These are phyloP conservation scores for Ruditapes philippinarum DNA, from an alignment of 1,140 invertebrate genomes.

Conservation along the genomic window DNA sequence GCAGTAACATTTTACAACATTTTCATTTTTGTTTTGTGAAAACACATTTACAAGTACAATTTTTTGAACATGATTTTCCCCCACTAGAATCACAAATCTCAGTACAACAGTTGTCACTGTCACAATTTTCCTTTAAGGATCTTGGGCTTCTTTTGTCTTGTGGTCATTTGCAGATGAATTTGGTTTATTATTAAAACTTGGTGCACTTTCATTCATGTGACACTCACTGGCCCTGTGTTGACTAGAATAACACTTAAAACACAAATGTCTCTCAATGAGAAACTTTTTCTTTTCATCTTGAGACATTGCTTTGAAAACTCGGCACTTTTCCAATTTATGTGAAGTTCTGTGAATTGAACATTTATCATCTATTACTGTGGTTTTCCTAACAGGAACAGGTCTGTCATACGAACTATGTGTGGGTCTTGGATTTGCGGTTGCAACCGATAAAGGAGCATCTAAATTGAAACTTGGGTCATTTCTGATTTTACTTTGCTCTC, in stretches of 20 bases:
- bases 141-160: not conserved
- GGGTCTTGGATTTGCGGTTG: not conserved
- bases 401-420: not conserved
- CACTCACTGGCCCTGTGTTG: not conserved
- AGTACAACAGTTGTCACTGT: conserved; percentile 8
- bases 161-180: not conserved
- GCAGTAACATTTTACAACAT: conserved; percentile 49
- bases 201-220: not conserved
- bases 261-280: not conserved
- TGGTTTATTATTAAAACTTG: not conserved
- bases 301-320: conserved; percentile 8
- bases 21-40: conserved; percentile 5
- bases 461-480: conserved; percentile 43
- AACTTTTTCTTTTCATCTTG: not conserved
- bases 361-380: not conserved
- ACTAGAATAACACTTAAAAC: conserved; percentile 21
- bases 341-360: conserved; percentile 23
- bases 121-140: not conserved
- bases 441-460: not conserved
- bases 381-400: conserved; percentile 9
- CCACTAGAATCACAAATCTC: conserved; percentile 13
- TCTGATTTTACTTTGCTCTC: conserved; percentile 35
- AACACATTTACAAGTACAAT: conserved; percentile 36
- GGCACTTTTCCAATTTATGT: conserved; percentile 23
- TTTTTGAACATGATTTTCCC: conserved; percentile 43